Evolutionary conservation across 1,140 invertebrate species (phyloP), one percentile per base, ranked within the genome.

Genomic region (Potamilus streckersoni): DNA sequence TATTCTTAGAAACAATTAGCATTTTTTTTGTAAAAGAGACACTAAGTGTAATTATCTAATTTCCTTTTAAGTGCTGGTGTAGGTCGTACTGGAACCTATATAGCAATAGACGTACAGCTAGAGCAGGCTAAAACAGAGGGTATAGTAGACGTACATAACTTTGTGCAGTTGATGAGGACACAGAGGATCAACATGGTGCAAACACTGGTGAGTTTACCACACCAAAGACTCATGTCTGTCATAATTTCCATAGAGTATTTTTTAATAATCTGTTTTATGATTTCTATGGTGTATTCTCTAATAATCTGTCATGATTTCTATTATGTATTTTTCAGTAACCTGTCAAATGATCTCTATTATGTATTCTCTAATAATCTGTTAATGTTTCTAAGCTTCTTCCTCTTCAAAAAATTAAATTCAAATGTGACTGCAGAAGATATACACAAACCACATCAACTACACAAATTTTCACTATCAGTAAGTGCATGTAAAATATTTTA

Each of bases 181-280:
- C 85, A 90, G 71, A 78, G 90, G 62, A 84, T 86, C 38, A 89
- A 89, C 74, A 90, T 91, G 89, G 88, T 91, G 17, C 90, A 91
- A 73, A 91, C 89, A 38, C 78, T 89, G 78, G 90, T 90, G 81
- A 79, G 89, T 79, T 6, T 49, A 49, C 38, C 38, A 38, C 8
- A 38, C 38, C 38, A 38, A 38, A 4, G 0, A 38, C 38, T 49
- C 4, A 6, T 49, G 3, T 31, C 27, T 31, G 27, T 31, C 27
- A 31, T 31, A 4, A 31, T 31, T 31, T 31, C 27, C 4, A 31
- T 4, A 31, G 27, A 3, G 27, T 31, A 31, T 31, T 31, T 2
- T 31, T 2, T 31, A 31, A 31, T 31, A 31, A 31, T 31, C 27
- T 31, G 27, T 31, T 2, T 2, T 31, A 31, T 31, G 27, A 31